These are phyloP conservation scores for Beroe forskalii DNA, from an alignment of 37 sponge, comb jelly and placozoan genomes.

Conservation along the genomic window DNA sequence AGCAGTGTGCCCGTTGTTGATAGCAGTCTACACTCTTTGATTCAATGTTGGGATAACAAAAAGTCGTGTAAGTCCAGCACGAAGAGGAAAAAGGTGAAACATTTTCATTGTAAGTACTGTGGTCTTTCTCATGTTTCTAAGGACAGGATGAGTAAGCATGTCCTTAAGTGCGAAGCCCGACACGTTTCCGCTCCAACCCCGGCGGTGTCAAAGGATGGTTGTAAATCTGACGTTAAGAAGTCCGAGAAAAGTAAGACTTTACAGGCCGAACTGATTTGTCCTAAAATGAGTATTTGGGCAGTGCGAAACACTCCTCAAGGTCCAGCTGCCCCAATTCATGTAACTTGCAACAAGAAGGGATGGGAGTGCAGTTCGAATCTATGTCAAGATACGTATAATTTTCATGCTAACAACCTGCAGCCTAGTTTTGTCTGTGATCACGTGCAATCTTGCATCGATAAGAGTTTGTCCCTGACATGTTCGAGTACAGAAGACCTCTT, in stretches of 20 bases:
- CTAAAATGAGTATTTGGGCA: not conserved
- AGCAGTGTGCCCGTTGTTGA: not conserved
- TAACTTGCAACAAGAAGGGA: too few species aligned
- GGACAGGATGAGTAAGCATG: not conserved
- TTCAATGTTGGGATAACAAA: not conserved
- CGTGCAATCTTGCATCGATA: too few species aligned
- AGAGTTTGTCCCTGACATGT: too few species aligned
- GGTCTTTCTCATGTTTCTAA: not conserved
- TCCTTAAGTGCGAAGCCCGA: not conserved
- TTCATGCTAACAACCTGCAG: not conserved
- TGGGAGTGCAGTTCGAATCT: not conserved
- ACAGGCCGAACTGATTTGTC: conserved; percentile 2
- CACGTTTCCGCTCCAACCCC: too few species aligned
- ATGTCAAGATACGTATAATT: not conserved
- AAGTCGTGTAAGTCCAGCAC: not conserved
- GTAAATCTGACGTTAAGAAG: not conserved
- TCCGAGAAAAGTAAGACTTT: not conserved
- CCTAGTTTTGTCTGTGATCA: too few species aligned
- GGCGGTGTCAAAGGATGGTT: too few species aligned
- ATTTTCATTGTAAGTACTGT: not conserved
- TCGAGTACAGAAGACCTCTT: too few species aligned
- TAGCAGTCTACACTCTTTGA: too few species aligned
- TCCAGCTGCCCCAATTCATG: not conserved
- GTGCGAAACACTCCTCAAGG: not conserved
- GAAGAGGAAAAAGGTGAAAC: not conserved